Conservation (phyloP, 1,140 invertebrate genomes). For the Bombus waltoni region DNA sequence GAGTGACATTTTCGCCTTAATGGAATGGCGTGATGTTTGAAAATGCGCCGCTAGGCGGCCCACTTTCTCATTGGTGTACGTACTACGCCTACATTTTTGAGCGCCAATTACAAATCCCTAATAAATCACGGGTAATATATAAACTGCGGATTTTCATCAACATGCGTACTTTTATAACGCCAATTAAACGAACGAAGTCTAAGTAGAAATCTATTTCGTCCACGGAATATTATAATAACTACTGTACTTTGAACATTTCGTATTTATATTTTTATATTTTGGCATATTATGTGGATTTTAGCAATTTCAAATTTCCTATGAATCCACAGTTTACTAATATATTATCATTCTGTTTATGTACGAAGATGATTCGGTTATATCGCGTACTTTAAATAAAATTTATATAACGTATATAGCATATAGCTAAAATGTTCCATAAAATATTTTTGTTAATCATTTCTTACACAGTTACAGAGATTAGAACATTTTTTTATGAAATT, state of each 20-base stretch:
- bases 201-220: too few species aligned
- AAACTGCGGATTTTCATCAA: too few species aligned
- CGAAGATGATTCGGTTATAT: too few species aligned
- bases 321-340: too few species aligned
- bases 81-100: background rate
- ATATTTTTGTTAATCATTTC: background rate
- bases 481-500: background rate
- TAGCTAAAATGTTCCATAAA: background rate
- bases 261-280: too few species aligned
- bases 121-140: background rate
- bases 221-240: too few species aligned
- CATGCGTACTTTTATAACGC: too few species aligned
- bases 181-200: too few species aligned
- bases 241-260: too few species aligned
- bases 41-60: constrained; percentile 22
- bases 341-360: background rate
- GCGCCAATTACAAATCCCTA: background rate
- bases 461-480: background rate
- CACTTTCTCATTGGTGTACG: constrained; percentile 2
- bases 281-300: too few species aligned
- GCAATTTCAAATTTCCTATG: too few species aligned
- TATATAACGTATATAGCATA: background rate
- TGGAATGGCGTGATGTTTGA: background rate
- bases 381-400: background rate
- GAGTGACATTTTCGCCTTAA: constrained; percentile 36